phyloP scores from a whole-genome alignment of 2,888 invertebrate genomes.

The Marronus borbonicus region DNA sequence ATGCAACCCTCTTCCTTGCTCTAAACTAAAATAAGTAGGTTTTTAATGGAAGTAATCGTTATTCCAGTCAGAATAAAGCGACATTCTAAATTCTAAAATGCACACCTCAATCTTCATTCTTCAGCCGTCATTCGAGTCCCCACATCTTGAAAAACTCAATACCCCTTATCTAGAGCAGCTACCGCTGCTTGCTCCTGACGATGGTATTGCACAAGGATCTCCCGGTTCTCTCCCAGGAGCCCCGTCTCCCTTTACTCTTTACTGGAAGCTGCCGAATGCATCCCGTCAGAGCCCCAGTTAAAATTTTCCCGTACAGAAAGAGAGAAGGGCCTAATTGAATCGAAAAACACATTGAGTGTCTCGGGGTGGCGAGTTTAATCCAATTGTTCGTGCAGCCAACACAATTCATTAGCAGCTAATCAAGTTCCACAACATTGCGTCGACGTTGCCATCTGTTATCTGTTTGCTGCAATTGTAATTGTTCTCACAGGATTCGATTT shows the following conservation, averaged over 20 bases:
- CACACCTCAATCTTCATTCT: conserved; percentile 63
- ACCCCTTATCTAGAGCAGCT: conserved; percentile 61
- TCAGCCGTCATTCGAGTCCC: conserved; percentile 57
- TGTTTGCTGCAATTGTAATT: conserved; percentile 63
- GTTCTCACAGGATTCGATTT: conserved; percentile 63
- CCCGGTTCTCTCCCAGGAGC: conserved; percentile 39
- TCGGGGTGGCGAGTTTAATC: conserved; percentile 63
- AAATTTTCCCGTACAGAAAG: conserved; percentile 59
- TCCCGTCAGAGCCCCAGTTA: conserved; percentile 57
- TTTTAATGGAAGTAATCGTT: conserved; percentile 59
- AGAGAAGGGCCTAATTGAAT: conserved; percentile 63
- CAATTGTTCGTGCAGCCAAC: conserved; percentile 65
- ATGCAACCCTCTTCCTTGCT: conserved; percentile 18
- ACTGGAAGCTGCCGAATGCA: conserved; percentile 26
- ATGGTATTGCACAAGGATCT: conserved; percentile 39
- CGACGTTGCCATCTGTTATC: conserved; percentile 65
- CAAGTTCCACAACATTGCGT: conserved; percentile 68
- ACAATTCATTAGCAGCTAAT: conserved; percentile 68
- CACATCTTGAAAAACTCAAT: conserved; percentile 59
- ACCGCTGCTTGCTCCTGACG: conserved; percentile 43
- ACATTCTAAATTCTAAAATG: conserved; percentile 60
- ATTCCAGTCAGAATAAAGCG: conserved; percentile 56
- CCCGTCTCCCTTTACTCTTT: conserved; percentile 37
- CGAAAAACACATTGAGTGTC: conserved; percentile 65
- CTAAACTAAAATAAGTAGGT: conserved; percentile 52